Conservation (phyloP, 1,140 invertebrate species). For the Steinernema feltiae region DNA sequence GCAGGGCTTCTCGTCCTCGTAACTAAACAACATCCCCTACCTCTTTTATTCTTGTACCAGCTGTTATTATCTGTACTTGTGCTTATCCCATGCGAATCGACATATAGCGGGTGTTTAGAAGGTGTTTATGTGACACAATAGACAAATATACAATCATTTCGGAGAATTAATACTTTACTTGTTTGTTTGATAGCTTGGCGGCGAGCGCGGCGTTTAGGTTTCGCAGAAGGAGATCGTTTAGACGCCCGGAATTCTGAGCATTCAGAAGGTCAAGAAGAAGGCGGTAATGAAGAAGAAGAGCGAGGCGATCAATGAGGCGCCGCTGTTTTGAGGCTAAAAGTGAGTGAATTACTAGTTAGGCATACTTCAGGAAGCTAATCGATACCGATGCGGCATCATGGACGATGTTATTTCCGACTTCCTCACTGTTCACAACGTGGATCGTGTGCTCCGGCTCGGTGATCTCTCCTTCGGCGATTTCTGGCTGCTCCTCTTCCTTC, state of each 20-base stretch:
- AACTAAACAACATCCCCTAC: no score
- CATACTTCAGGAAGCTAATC: no score
- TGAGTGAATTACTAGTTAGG: not conserved
- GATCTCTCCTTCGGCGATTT: constrained; percentile 2
- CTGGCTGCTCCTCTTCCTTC: not conserved
- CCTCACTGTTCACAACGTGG: not conserved
- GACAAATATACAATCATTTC: constrained; percentile 15
- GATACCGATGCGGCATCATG: not conserved
- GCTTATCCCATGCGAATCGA: no score
- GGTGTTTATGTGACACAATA: no score
- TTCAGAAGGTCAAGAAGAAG: not conserved
- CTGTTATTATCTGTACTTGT: no score
- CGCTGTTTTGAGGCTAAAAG: not conserved
- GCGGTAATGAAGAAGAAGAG: not conserved
- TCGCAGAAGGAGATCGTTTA: not conserved
- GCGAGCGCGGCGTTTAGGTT: not conserved
- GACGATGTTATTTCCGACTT: constrained; percentile 1
- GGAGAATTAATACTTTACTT: not conserved
- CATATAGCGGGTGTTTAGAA: no score
- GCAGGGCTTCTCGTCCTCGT: no score
- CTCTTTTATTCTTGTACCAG: no score
- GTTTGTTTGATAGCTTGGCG: not conserved
- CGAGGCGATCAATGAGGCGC: not conserved
- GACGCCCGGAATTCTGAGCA: not conserved
- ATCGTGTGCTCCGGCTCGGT: not conserved